These are phyloP conservation scores for Strongylocentrotus purpuratus DNA, from an alignment of 35 echinoderm and acorn worm genomes.

Conservation along the genomic window DNA sequence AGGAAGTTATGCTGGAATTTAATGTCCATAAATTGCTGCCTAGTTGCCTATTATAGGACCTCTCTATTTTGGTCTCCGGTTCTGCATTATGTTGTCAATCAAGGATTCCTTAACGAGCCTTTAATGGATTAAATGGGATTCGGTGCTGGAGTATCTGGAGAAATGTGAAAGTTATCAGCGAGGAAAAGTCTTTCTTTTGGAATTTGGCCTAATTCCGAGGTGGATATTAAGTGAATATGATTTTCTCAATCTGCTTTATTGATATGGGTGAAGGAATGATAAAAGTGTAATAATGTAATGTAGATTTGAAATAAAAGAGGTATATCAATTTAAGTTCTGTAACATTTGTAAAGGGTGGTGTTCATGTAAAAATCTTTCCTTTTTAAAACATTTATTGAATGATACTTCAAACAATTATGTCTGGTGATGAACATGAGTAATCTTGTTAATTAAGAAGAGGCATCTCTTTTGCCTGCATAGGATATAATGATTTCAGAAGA, in stretches of 20 bases:
- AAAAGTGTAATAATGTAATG: neutral
- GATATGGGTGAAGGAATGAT: neutral
- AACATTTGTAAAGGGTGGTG: neutral
- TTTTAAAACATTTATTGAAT: no score
- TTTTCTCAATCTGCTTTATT: neutral
- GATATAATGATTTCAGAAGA: no score
- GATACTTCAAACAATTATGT: no score
- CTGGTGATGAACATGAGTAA: no score
- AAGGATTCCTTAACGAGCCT: neutral
- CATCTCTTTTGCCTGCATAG: no score
- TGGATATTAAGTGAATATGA: neutral
- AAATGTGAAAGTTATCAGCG: neutral
- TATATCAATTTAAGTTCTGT: neutral
- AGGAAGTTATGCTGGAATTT: no score
- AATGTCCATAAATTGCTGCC: no score
- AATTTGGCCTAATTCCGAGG: neutral
- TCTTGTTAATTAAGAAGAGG: no score
- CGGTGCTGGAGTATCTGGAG: neutral
- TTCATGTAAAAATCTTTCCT: neutral
- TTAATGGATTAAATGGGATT: neutral
- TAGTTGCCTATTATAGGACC: neutral
- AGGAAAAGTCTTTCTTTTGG: neutral
- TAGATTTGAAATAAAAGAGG: no score
- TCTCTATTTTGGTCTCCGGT: neutral
- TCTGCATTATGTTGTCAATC: conserved; percentile 12